A percentile compares a stretch with the other conserved stretches of the same genome.
Conservation (phyloP, 2,797 vertebrate genomes). For the Sciurus carolinensis region DNA sequence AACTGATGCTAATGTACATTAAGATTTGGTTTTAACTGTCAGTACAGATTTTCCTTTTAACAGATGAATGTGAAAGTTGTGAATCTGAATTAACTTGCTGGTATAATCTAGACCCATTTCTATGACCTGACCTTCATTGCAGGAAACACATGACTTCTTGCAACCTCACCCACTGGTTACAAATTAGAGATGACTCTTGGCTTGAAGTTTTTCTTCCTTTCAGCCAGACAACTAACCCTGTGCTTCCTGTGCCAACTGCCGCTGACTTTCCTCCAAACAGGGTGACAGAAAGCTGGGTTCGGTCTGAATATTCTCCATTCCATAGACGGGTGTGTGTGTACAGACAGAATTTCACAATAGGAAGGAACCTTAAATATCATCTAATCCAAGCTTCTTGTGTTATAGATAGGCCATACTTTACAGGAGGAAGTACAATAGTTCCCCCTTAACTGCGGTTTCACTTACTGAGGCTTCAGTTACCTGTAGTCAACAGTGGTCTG, state of each 20-base stretch:
- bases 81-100: neutral
- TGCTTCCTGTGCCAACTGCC: neutral
- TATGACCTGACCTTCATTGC: neutral
- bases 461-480: too few relatives aligned
- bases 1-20: neutral
- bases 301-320: neutral
- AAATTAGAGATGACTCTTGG: neutral
- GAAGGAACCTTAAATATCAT: neutral
- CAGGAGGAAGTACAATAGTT: neutral
- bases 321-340: neutral
- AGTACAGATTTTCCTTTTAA: neutral
- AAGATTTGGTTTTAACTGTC: neutral
- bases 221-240: neutral
- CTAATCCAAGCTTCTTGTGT: neutral
- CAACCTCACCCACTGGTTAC: neutral
- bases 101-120: neutral
- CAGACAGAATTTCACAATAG: neutral
- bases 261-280: neutral
- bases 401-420: neutral
- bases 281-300: neutral
- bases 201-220: slow-evolving; percentile 40
- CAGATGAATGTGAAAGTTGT: slow-evolving; percentile 9
- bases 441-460: neutral
- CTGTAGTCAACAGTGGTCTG: neutral
- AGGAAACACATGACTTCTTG: neutral